Evolutionary conservation across 92 coral and sea anemone genomes (phyloP), one percentile per base, ranked within the genome.

Genomic region (Epizoanthus fatuus): DNA sequence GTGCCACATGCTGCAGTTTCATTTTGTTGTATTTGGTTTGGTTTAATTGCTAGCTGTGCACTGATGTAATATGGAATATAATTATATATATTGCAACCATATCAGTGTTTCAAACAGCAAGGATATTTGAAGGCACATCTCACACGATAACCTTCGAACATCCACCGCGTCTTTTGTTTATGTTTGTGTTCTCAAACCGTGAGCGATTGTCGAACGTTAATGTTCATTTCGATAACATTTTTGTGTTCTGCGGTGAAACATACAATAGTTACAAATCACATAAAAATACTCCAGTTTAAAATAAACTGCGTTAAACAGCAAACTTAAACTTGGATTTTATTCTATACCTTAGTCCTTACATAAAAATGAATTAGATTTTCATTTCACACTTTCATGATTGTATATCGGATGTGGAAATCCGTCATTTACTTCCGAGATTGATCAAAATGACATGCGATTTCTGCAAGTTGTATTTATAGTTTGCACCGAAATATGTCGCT

Each of bases 181-280:
- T 49, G 82, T 77, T 77, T 77, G 63, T 62, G n/a, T 77, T 77
- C 63, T 77, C 82, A 77, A 77, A 77, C 82, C 57, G 82, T 39
- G 82, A 12, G 57, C 82, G 44, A 57, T 75, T 54, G 59, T 59
- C 32, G 79, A 9, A 59, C 82, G 58, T 77, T 77, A 77, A 59
- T 42, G 45, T 77, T 77, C 55, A 40, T 59, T 56, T 59, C 38
- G 51, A 58, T 55, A 59, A 60, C 57, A 77, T 40, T 60, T 59
- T 42, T 39, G 25, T 62, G 82, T 60, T 60, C 3, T 60, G 58
- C 64, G 69, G 56, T 44, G 14, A 17, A 60, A 60, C 35, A 39
- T 77, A 58, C 44, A 38, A 59, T 3, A 39, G 14, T 59, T 19
- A 60, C 25, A 44, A 77, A 40, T 14, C 17, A 10, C 72, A 37